These are phyloP conservation scores for Bombus superbus DNA, from an alignment of 1,140 invertebrate species.

Conservation along the genomic window DNA sequence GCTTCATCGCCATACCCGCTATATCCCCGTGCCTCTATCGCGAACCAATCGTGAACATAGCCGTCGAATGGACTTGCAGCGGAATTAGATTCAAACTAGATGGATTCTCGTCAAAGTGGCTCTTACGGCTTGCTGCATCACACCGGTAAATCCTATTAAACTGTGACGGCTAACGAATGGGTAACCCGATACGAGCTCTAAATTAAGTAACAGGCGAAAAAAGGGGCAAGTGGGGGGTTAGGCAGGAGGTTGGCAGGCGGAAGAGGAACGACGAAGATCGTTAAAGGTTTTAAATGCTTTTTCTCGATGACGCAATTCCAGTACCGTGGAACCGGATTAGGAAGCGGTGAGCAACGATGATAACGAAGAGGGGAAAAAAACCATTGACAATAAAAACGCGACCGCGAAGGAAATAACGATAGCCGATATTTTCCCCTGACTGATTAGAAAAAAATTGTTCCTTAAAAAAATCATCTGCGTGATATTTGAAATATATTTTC, in stretches of 20 bases:
- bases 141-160: constrained; percentile 48
- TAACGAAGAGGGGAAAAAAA: not conserved
- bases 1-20: not conserved
- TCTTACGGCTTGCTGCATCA: constrained; percentile 17
- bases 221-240: not conserved
- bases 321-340: constrained; percentile 34
- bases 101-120: constrained; percentile 31
- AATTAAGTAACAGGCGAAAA: constrained; percentile 50
- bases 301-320: constrained; percentile 36
- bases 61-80: not conserved
- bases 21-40: no score
- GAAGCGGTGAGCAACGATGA: constrained; percentile 27
- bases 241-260: not conserved
- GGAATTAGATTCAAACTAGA: constrained; percentile 38
- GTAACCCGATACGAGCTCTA: constrained; percentile 41
- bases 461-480: no score
- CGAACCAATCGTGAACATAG: not conserved
- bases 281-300: constrained; percentile 31
- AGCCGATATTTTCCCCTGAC: not conserved
- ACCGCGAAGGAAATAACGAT: constrained; percentile 8
- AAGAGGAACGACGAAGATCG: constrained; percentile 6
- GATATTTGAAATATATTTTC: not conserved
- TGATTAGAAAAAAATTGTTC: not conserved
- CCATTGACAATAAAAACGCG: not conserved
- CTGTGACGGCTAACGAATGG: constrained; percentile 38